Evolutionary conservation across 2,888 invertebrate genomes (phyloP).

Genomic region (Furcula furcula): DNA sequence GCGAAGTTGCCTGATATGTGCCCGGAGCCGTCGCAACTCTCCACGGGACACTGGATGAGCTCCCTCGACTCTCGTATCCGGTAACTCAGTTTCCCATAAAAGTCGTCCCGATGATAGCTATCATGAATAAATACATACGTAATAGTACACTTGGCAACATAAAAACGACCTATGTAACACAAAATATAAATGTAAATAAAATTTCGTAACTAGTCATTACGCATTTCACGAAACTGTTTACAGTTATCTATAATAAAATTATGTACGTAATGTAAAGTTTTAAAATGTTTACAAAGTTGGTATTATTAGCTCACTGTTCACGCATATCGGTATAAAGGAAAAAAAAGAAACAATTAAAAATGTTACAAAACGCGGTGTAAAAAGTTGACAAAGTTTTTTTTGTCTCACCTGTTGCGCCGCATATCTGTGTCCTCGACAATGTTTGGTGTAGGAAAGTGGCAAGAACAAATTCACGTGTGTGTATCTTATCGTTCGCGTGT

Average conservation of each 20-base stretch:
- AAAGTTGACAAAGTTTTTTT: slow-evolving; percentile 27
- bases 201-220: slow-evolving; percentile 1
- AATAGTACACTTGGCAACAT: slow-evolving; percentile 28
- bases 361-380: slow-evolving; percentile 34
- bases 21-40: slow-evolving; percentile 92
- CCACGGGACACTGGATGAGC: slow-evolving; percentile 90
- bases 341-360: slow-evolving; percentile 42
- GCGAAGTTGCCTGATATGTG: slow-evolving; percentile 95
- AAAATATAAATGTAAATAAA: slow-evolving; percentile 20
- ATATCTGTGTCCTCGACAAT: slow-evolving; percentile 54
- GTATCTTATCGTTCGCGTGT: slow-evolving; percentile 68
- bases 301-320: slow-evolving; percentile 45
- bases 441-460: slow-evolving; percentile 40
- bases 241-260: slow-evolving; percentile 44
- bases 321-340: slow-evolving; percentile 29
- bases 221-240: slow-evolving; percentile 15
- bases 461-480: slow-evolving; percentile 46
- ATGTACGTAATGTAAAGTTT: slow-evolving; percentile 49
- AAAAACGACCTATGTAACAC: slow-evolving; percentile 28
- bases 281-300: slow-evolving; percentile 61
- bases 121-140: slow-evolving; percentile 50
- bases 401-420: slow-evolving; percentile 71
- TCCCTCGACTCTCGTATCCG: slow-evolving; percentile 87
- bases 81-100: slow-evolving; percentile 65
- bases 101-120: slow-evolving; percentile 68